Percentiles rank a stretch among this genome's conserved stretches.
Conservation (phyloP, 1,140 invertebrate genomes). For the Stegodyphus dumicola region DNA sequence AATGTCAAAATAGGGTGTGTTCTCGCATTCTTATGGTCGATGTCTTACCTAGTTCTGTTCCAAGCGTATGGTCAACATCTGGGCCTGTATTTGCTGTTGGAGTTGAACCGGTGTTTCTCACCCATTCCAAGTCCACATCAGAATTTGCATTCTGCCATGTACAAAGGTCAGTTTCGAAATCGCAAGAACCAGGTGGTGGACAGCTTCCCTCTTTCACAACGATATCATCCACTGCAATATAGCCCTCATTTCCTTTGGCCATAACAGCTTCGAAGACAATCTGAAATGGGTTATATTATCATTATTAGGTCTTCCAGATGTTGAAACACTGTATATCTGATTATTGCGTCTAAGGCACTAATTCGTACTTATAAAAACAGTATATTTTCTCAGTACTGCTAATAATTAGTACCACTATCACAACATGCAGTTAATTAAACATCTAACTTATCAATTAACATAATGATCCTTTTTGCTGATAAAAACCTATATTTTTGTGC, state of each 20-base stretch:
- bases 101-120: slow-evolving; percentile 43
- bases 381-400: too few species aligned
- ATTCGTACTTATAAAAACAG: too few species aligned
- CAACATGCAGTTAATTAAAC: too few species aligned
- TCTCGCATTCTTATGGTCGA: too few species aligned
- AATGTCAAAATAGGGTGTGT: too few species aligned
- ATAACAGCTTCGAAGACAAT: slow-evolving; percentile 58
- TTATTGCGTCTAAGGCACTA: too few species aligned
- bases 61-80: slow-evolving; percentile 64
- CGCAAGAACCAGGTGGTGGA: slow-evolving; percentile 46
- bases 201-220: slow-evolving; percentile 48
- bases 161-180: slow-evolving; percentile 62
- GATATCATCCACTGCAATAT: slow-evolving; percentile 62
- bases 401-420: too few species aligned
- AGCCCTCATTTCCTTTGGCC: slow-evolving; percentile 28
- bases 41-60: slow-evolving; percentile 37
- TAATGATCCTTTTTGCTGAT: too few species aligned
- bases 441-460: too few species aligned
- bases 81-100: slow-evolving; percentile 60
- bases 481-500: too few species aligned
- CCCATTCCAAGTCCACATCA: slow-evolving; percentile 34
- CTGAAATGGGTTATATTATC: not conserved
- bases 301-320: too few species aligned
- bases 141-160: slow-evolving; percentile 52
- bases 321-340: too few species aligned